These are phyloP conservation scores for Setophaga petechia DNA, from an alignment of 2,113 vertebrate genomes.

Conservation along the genomic window DNA sequence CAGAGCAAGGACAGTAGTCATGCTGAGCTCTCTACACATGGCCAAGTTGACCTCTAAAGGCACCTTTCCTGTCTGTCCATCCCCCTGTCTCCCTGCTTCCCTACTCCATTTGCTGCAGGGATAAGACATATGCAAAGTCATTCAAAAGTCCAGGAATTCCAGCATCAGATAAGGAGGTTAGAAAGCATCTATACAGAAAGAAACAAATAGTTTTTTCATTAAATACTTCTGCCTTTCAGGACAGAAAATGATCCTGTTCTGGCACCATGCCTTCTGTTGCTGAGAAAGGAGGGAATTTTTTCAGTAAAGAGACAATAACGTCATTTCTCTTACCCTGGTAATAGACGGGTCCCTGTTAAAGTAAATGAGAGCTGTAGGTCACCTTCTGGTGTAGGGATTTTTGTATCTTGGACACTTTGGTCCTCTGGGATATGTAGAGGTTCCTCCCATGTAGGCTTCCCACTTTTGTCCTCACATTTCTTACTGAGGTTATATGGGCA, in stretches of 20 bases:
- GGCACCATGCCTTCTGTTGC: not conserved
- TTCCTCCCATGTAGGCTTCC: not conserved
- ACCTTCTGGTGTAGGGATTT: not conserved
- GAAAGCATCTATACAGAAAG: not conserved
- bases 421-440: not conserved
- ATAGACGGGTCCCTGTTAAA: not conserved
- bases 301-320: not conserved
- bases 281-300: not conserved
- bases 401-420: not conserved
- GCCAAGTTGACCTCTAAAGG: not conserved
- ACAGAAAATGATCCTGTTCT: not conserved
- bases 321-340: not conserved
- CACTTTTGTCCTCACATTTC: not conserved
- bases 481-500: not conserved
- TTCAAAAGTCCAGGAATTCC: not conserved
- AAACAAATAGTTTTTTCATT: not conserved
- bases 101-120: not conserved
- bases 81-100: not conserved
- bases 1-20: not conserved
- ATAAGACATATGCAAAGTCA: not conserved
- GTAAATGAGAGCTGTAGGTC: not conserved
- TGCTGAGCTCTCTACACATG: not conserved
- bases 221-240: not conserved
- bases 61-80: not conserved
- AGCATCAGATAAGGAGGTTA: not conserved